Percentiles rank a stretch among this genome's conserved stretches.
Evolutionary conservation across 2,113 vertebrate species (phyloP).

Genomic region (Notiomystis cincta): DNA sequence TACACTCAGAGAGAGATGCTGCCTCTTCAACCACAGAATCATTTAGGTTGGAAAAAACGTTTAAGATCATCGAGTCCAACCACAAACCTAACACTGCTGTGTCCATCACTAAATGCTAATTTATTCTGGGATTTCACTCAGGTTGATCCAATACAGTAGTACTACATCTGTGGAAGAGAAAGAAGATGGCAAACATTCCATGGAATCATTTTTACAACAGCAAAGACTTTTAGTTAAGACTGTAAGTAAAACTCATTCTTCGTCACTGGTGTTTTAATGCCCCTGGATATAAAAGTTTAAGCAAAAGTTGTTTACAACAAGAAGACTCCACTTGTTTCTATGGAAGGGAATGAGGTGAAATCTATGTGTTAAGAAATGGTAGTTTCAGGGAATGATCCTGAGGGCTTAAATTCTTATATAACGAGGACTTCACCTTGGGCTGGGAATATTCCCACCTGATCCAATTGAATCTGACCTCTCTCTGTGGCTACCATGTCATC

Average conservation of each 20-base stretch:
- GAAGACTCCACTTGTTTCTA: background rate
- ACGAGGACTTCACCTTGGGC: background rate
- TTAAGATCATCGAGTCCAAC: background rate
- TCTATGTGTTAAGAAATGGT: background rate
- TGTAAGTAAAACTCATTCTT: background rate
- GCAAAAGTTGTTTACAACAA: background rate
- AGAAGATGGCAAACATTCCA: background rate
- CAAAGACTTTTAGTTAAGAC: background rate
- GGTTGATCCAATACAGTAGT: background rate
- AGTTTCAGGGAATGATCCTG: background rate
- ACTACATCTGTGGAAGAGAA: background rate
- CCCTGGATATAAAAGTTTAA: background rate
- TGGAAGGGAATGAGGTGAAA: background rate
- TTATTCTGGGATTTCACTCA: background rate
- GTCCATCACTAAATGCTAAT: background rate
- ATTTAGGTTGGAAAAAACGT: background rate
- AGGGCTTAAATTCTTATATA: background rate
- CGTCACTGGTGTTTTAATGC: background rate
- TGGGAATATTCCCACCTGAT: background rate
- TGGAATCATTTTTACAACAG: background rate
- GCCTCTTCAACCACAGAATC: too few species aligned
- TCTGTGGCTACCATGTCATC: background rate
- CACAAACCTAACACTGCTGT: background rate
- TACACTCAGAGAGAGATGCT: fast-evolving
- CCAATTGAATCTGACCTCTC: background rate